Evolutionary conservation across 2,113 vertebrate genomes (phyloP), one percentile per base, ranked within the genome.

Genomic region (Antidorcas marsupialis): DNA sequence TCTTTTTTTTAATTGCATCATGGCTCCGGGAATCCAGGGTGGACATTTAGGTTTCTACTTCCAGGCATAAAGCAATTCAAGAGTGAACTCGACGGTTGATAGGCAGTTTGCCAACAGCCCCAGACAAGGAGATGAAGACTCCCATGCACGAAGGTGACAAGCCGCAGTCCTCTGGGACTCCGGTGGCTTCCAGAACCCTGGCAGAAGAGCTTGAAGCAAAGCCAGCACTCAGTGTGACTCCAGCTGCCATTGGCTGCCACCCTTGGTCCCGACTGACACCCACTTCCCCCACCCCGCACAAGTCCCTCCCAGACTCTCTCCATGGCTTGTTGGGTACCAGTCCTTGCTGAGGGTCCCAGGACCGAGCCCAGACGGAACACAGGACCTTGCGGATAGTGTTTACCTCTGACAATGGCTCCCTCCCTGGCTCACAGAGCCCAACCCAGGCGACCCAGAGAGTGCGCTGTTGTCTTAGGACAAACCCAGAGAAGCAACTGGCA

Each of bases 61-160:
- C 71, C 99, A 99, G 99, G 98, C 96, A 36, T 81, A 88, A 99
- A 99, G 98, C 98, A 98, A 71, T 99, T 99, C 98, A 98, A 98
- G 97, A 99, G 99, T 53, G 99, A 99, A 97, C 99, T 99, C 96
- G 95, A 99, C 59, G 98, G 98, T 36, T 98, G 98, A 97, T 97
- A 98, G 98, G 98, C 98, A 98, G 83, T 99, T 99, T 96, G 98
- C 98, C 74, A 99, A 99, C 98, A 99, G 98, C 98, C 98, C 98
- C 98, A 87, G 98, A 99, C 98, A 81, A 98, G 94, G 98, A 99
- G 98, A 99, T 98, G 94, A 99, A 98, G 55, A 98, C 98, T 85
- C 98, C 98, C 76, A 98, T 98, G 43, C 98, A 99, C 97, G 98
- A 98, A 95, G 98, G 98, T n/a, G 98, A 99, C 64, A 99, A 99